These are phyloP conservation scores for Ceyx cyanopectus DNA, from an alignment of 2,113 vertebrate genomes.

Conservation along the genomic window DNA sequence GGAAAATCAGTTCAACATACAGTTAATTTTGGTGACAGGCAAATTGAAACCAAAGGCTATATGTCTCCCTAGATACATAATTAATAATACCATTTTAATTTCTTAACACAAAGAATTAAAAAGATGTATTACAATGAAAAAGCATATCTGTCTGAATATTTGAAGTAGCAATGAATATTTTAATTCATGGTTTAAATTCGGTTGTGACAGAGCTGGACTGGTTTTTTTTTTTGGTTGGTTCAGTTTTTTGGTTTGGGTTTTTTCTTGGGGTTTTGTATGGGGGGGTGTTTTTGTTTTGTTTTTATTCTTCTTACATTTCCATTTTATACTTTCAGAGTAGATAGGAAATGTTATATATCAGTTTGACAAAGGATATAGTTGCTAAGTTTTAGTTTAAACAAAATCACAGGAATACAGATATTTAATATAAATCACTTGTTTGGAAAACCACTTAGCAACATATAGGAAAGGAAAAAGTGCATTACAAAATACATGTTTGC, in stretches of 20 bases:
- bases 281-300: not conserved
- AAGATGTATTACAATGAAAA: not conserved
- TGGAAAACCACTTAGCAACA: not conserved
- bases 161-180: not conserved
- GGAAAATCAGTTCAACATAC: not conserved
- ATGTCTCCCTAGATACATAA: not conserved
- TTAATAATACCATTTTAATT: not conserved
- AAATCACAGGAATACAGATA: not conserved
- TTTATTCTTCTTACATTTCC: not conserved
- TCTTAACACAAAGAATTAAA: not conserved
- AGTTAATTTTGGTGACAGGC: not conserved
- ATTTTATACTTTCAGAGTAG: not conserved
- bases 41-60: not conserved
- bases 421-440: not conserved
- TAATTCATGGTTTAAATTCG: not conserved
- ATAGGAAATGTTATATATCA: not conserved
- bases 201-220: not conserved
- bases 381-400: not conserved
- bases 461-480: not conserved
- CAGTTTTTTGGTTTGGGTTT: too few relatives aligned
- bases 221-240: too few relatives aligned
- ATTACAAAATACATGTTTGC: not conserved
- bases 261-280: too few relatives aligned
- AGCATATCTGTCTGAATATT: not conserved
- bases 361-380: not conserved